Evolutionary conservation across 2,888 invertebrate species (phyloP).

Genomic region (Polydrusus cervinus): DNA sequence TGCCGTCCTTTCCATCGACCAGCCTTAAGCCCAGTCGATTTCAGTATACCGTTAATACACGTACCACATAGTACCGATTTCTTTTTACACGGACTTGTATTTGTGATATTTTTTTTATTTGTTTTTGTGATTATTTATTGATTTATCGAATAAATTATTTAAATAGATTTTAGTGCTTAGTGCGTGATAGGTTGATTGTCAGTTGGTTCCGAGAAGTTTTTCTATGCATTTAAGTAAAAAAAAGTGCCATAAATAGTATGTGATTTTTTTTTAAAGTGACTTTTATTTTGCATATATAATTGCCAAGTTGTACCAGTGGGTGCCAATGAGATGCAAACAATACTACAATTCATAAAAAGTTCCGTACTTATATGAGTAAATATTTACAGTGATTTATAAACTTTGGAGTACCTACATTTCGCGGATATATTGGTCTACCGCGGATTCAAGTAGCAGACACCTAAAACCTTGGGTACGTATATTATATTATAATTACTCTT

Average conservation of each 20-base stretch:
- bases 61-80: constrained; percentile 51
- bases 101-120: constrained; percentile 8
- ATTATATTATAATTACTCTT: neutral
- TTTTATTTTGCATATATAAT: neutral
- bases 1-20: constrained; percentile 47
- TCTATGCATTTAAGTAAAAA: neutral
- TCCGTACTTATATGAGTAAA: neutral
- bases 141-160: neutral
- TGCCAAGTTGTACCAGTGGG: neutral
- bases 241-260: neutral
- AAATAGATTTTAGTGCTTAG: neutral
- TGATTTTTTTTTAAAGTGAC: constrained; percentile 2
- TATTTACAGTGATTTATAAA: neutral
- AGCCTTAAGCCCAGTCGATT: constrained; percentile 47
- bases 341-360: neutral
- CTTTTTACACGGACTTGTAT: constrained; percentile 33
- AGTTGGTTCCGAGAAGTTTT: neutral
- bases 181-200: neutral
- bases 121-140: constrained; percentile 5
- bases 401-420: neutral
- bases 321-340: neutral
- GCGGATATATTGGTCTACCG: neutral
- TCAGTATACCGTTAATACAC: constrained; percentile 54
- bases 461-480: constrained; percentile 13
- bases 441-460: neutral